Evolutionary conservation across 2,888 invertebrate genomes (phyloP), one percentile per base, ranked within the genome.

Genomic region (Agriopis aurantiaria): DNA sequence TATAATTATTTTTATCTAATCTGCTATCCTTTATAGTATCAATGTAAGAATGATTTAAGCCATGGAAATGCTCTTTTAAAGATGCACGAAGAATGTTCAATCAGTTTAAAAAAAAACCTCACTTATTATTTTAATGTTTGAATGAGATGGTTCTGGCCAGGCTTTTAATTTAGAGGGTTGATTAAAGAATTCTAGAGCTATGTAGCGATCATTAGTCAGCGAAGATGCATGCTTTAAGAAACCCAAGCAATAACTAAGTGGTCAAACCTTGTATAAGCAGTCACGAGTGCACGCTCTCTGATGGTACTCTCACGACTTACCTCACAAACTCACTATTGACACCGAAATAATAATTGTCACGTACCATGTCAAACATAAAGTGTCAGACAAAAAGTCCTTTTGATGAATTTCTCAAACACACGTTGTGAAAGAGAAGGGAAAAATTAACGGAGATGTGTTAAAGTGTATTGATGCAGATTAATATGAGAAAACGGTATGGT

Each of bases 291-390:
- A 73, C 79, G 78, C 72, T 78, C 76, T 72, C 75, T 83, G 79
- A 82, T 84, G 80, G 79, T 78, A 80, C 82, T 82, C 84, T 84
- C 84, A 84, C 86, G 86, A 85, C 82, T 82, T 81, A 14, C 46
- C 62, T 59, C 68, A 52, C 60, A 51, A 65, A 61, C 83, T 79
- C 79, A 80, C 82, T 78, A 83, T 81, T 84, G 82, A 83, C 84
- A 82, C 82, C 82, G 70, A 81, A 85, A 82, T 82, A 79, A 83
- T 80, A 82, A 82, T 81, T 83, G 79, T 82, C 84, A 83, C 80
- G 80, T 85, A 75, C 71, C 77, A 78, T 78, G 79, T 82, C 80
- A 84, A 80, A 81, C 75, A 80, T 73, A 72, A 78, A 71, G 72
- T 75, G 79, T 81, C 78, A 80, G 80, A 80, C 73, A 72, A 75